Conservation (phyloP, 2,797 vertebrate genomes). For the Enteromius treurensis region DNA sequence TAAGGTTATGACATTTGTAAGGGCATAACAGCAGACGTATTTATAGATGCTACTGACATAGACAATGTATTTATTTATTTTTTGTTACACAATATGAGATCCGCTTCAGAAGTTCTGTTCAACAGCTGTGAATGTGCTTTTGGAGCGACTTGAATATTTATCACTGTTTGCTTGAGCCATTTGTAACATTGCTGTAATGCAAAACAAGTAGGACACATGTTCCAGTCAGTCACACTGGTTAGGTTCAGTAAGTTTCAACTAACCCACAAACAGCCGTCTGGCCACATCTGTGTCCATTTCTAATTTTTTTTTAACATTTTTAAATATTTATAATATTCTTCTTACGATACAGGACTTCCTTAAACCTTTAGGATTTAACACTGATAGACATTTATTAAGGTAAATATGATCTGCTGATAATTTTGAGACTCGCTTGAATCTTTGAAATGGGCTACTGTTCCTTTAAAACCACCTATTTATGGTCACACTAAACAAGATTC, state of each 20-base stretch:
- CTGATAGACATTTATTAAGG: background rate
- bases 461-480: conserved; percentile 12
- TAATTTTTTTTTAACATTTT: background rate
- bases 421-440: background rate
- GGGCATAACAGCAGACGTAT: background rate
- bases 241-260: background rate
- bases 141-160: background rate
- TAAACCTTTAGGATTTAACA: background rate
- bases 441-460: background rate
- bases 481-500: background rate
- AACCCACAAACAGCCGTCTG: background rate
- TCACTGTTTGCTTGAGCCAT: conserved; percentile 11
- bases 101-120: conserved; percentile 1
- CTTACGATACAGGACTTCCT: background rate
- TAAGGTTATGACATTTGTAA: conserved; percentile 22
- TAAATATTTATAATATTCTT: background rate
- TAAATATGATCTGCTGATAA: background rate
- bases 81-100: background rate
- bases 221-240: conserved; percentile 47
- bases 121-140: conserved; percentile 27
- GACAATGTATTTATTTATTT: background rate
- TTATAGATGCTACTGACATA: background rate
- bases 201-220: conserved; percentile 40
- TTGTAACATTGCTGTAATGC: background rate
- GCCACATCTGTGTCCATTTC: background rate